These are phyloP conservation scores for Lepilemur septentrionalis DNA, from an alignment of 2,797 vertebrate species.

Conservation along the genomic window DNA sequence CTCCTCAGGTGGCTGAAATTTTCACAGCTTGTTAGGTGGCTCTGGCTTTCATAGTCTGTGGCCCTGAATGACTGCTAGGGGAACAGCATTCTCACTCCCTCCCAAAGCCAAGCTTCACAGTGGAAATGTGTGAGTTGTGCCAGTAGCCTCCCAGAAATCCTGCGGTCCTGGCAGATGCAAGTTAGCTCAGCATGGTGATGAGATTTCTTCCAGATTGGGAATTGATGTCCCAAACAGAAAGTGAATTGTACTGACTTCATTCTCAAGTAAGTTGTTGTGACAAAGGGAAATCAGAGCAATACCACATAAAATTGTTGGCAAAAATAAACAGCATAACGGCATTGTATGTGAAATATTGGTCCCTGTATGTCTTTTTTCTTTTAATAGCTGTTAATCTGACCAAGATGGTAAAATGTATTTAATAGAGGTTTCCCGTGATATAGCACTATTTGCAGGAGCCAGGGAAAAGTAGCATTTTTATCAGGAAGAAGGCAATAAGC, in stretches of 20 bases:
- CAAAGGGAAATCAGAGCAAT: constrained; percentile 19
- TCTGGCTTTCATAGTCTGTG: constrained; percentile 66
- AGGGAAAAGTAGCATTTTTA: constrained; percentile 53
- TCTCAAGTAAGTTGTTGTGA: constrained; percentile 57
- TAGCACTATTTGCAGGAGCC: constrained; percentile 29
- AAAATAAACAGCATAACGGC: constrained; percentile 58
- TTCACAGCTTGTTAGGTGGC: constrained; percentile 79
- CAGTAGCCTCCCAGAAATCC: constrained; percentile 67
- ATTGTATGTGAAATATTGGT: constrained; percentile 52
- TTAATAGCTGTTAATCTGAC: constrained; percentile 58
- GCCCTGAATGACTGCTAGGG: constrained; percentile 70
- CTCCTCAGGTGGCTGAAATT: constrained; percentile 60
- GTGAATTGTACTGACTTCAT: constrained; percentile 43
- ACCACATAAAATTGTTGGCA: constrained; percentile 49
- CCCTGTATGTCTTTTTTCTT: constrained; percentile 44
- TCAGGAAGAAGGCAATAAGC: constrained; percentile 66
- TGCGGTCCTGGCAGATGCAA: constrained; percentile 60
- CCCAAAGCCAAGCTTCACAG: constrained; percentile 49
- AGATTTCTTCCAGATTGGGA: constrained; percentile 66
- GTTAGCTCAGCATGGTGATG: constrained; percentile 56
- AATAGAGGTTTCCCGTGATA: constrained; percentile 39
- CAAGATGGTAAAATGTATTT: constrained; percentile 57
- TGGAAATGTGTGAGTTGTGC: constrained; percentile 56
- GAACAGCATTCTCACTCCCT: constrained; percentile 14
- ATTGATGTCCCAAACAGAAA: constrained; percentile 68